Base-by-base conservation (phyloP, 2,113 vertebrate species). In the Mirounga angustirostris region DNA sequence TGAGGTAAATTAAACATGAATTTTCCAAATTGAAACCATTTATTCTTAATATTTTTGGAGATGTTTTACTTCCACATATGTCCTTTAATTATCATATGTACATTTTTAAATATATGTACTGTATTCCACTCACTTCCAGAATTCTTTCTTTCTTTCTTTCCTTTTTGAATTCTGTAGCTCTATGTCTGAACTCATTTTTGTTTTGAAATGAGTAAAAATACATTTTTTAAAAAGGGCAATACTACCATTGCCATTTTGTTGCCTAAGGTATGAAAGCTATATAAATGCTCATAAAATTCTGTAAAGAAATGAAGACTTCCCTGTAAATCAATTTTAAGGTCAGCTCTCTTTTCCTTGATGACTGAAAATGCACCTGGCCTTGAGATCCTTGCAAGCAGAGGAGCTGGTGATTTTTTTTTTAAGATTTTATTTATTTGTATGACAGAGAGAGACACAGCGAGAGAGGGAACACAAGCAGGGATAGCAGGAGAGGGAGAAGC, bases 311-410 rank as follows among this genome's bases (percentile, higher is more conserved):
- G 46, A 81, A 61, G n/a, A 56, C 19, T 73, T 85, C 7, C n/a
- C 92, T 85, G 46, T 76, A 88, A 84, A 92, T 87, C 56, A 90
- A 0, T 74, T 80, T 83, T 94, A 91, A 91, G 80, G 40, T 94
- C 69, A 92, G 28, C 7, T 58, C 28, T 85, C 36, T 87, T 88
- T 56, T 65, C n/a, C 46, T 82, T 86, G 28, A 89, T 83, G n/a
- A 83, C 16, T 8, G 19, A 8, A 73, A 94, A 83, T 61, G 84
- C 26, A 54, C 56, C 92, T 92, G 76, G n/a, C 67, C 78, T 97
- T 92, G 59, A 95, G 33, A 95, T 73, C 22, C 58, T 88, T 73
- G 40, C 6, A 79, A 94, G 50, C 30, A 81, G 15, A 40, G 58
- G 52, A 73, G 15, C 4, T 19, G 28, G 46, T 50, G 95, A 56